phyloP scores from a whole-genome alignment of 2,888 invertebrate species.

The Pseudeuparius sepicola region DNA sequence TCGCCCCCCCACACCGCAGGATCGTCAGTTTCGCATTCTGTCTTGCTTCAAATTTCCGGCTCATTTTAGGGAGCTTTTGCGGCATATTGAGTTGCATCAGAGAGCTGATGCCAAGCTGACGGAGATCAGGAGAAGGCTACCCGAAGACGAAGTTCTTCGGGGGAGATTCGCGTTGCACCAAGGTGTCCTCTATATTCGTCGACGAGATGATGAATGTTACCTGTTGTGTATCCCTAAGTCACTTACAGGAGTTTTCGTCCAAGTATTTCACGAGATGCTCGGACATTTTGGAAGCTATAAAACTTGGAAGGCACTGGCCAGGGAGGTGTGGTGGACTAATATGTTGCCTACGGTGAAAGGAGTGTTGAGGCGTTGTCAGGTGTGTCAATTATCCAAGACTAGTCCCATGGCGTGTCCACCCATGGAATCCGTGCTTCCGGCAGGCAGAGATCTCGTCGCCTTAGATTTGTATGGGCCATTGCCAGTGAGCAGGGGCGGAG shows the following conservation, averaged over 20 bases:
- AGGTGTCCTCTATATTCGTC: constrained; percentile 8
- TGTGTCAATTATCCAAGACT: constrained; percentile 20
- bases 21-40: too few species aligned
- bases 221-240: constrained; percentile 8
- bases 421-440: constrained; percentile 8
- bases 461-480: constrained; percentile 22
- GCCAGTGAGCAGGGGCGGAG: constrained; percentile 15
- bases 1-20: too few species aligned
- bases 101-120: constrained; percentile 6
- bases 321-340: constrained; percentile 4
- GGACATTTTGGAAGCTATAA: constrained; percentile 18
- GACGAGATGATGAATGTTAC: constrained; percentile 9
- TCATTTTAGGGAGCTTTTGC: background rate
- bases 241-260: too few species aligned
- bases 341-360: constrained; percentile 10
- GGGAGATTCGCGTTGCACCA: constrained; percentile 4
- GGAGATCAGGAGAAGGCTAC: background rate
- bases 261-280: constrained; percentile 10
- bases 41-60: background rate
- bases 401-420: too few species aligned
- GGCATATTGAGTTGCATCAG: constrained; percentile 4
- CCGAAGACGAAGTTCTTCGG: background rate
- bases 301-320: constrained; percentile 7
- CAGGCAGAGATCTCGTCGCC: constrained; percentile 18
- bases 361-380: constrained; percentile 13